Base-by-base conservation (phyloP, 2,888 invertebrate genomes). In the Phragmatobia fuliginosa region DNA sequence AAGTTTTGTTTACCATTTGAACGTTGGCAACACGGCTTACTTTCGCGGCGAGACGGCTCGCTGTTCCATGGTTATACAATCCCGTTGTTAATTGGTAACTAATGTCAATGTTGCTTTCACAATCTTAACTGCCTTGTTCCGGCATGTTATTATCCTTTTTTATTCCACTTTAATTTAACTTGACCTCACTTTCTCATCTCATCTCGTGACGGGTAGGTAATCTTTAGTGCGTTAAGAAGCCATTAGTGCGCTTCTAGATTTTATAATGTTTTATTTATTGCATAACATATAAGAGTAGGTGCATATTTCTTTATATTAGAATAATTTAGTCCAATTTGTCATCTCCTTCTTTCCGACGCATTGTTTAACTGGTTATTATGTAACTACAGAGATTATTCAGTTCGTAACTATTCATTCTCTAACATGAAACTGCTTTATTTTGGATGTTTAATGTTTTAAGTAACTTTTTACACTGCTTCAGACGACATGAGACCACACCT, bases 61-160 rank as follows among this genome's bases (percentile, higher is more conserved):
- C 67, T 82, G 74, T 70, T 80, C 83, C 80, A 85, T 83, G 72
- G 81, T 93, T 94, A 84, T 89, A 90, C 87, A 94, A 94, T 87
- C 68, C 77, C 76, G 77, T 76, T 87, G 84, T 87, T 92, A 92
- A 93, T 93, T 91, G 90, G 83, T 83, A 82, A 83, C 89, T 93
- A 93, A 94, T 93, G 93, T 93, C 94, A 93, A 93, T 92, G 92
- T 90, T 92, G 87, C 93, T 94, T 94, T 94, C 94, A 92, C 94
- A 91, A 91, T 79, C 73, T 77, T 87, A 84, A 84, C 81, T 80
- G 82, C 77, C 82, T 76, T 87, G 89, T 90, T 92, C 91, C 90
- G 88, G 86, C 82, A 81, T 76, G 76, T 80, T 83, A 87, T 89
- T 87, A 86, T 89, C 84, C 87, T 90, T 89, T 88, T 90, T 83